These are phyloP conservation scores for Pteruthius melanotis DNA, from an alignment of 2,113 vertebrate genomes.

Conservation along the genomic window DNA sequence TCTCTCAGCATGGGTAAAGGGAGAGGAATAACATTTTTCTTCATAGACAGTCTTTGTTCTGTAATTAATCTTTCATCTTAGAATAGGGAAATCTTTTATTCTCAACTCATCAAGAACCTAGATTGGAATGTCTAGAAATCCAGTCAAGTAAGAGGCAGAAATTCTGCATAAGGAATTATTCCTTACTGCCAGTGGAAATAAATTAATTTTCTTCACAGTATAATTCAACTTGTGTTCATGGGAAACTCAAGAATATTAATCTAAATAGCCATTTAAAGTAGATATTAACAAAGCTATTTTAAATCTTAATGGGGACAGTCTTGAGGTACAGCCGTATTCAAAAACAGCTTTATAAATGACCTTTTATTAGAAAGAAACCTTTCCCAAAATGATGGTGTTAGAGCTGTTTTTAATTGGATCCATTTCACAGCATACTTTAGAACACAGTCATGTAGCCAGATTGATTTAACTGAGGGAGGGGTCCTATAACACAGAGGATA, in stretches of 20 bases:
- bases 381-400: neutral
- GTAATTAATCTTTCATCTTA: slow-evolving; percentile 44
- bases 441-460: neutral
- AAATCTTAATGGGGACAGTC: neutral
- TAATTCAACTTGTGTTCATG: neutral
- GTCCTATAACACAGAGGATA: neutral
- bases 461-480: neutral
- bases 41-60: neutral
- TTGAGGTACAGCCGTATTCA: neutral
- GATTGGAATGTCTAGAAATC: slow-evolving; percentile 36
- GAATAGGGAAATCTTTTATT: slow-evolving; percentile 35
- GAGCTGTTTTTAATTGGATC: rapidly evolving
- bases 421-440: neutral
- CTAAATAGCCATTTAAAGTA: slow-evolving; percentile 1
- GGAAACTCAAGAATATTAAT: slow-evolving; percentile 18
- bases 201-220: slow-evolving; percentile 13
- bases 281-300: neutral
- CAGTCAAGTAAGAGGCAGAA: slow-evolving; percentile 20
- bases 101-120: slow-evolving; percentile 15
- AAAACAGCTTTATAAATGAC: neutral
- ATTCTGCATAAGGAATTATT: slow-evolving; percentile 31
- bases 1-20: neutral
- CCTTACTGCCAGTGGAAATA: slow-evolving; percentile 7
- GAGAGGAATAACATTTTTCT: slow-evolving; percentile 19
- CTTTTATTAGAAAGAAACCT: neutral